phyloP scores from a whole-genome alignment of 2,113 vertebrate genomes.

The Pipra filicauda region DNA sequence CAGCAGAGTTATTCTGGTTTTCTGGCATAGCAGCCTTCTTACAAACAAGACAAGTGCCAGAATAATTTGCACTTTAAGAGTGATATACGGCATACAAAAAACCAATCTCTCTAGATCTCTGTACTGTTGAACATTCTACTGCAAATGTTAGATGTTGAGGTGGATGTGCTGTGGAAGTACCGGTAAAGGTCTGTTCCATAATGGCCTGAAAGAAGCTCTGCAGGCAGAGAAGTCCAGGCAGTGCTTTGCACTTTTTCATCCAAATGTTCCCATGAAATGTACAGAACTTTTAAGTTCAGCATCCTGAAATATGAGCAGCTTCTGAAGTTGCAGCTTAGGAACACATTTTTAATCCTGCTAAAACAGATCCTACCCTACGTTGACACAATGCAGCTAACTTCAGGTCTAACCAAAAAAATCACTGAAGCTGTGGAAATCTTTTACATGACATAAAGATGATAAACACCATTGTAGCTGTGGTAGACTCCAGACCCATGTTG shows the following conservation, averaged over 20 bases:
- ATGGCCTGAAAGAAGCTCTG: neutral
- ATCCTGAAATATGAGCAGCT: neutral
- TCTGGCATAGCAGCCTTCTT: neutral
- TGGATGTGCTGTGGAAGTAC: neutral
- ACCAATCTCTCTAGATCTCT: neutral
- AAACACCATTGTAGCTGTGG: neutral
- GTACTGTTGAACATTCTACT: neutral
- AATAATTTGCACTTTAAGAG: neutral
- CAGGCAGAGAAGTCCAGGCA: neutral
- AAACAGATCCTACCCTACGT: neutral
- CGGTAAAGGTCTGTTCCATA: neutral
- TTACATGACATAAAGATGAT: neutral
- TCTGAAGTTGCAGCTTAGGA: neutral
- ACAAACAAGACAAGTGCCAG: neutral
- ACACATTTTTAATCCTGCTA: neutral
- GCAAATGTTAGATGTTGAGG: neutral
- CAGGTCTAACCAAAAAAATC: neutral
- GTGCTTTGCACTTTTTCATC: neutral
- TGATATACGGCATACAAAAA: neutral
- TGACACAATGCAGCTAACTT: neutral
- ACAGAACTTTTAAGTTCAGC: neutral
- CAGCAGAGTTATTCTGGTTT: neutral
- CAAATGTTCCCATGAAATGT: neutral
- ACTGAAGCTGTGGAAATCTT: conserved; percentile 5
- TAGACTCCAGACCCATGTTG: neutral